Conservation (phyloP, 2,888 invertebrate species). For the Drosophila mayaguana region DNA sequence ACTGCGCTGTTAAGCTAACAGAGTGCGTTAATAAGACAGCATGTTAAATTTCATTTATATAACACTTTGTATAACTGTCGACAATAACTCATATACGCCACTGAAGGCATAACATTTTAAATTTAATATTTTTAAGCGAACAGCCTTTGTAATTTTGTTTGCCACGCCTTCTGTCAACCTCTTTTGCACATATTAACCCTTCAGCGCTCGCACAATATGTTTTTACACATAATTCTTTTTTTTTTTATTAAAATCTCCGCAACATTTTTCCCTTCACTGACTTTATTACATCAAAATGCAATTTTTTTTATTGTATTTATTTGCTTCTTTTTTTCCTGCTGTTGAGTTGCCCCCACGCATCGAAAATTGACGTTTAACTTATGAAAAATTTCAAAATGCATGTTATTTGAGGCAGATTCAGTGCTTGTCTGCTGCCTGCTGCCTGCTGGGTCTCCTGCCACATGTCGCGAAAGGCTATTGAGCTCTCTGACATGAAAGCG, state of each 20-base stretch:
- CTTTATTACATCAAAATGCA: conserved; percentile 33
- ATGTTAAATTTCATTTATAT: not conserved
- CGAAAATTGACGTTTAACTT: conserved; percentile 55
- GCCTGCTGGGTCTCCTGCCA: conserved; percentile 23
- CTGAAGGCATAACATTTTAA: not conserved
- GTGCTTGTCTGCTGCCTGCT: conserved; percentile 37
- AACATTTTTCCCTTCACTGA: conserved; percentile 45
- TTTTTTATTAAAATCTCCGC: conserved; percentile 29
- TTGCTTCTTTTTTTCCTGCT: not conserved
- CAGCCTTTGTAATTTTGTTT: not conserved
- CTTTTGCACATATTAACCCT: conserved; percentile 9
- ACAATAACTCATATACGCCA: not conserved
- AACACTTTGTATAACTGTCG: not conserved
- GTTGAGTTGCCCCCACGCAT: conserved; percentile 19
- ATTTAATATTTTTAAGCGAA: not conserved
- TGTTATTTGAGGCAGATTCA: conserved; percentile 47
- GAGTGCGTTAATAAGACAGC: not conserved
- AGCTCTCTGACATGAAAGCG: conserved; percentile 35
- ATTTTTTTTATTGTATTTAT: conserved; percentile 20
- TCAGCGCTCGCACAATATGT: not conserved
- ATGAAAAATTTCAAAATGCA: conserved; percentile 54
- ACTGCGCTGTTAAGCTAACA: not conserved
- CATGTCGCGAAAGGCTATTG: conserved; percentile 8
- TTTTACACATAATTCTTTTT: conserved; percentile 9
- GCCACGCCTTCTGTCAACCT: not conserved